Evolutionary conservation across 92 coral and sea anemone species (phyloP), one percentile per base, ranked within the genome.

Genomic region (Pocillopora grandis): DNA sequence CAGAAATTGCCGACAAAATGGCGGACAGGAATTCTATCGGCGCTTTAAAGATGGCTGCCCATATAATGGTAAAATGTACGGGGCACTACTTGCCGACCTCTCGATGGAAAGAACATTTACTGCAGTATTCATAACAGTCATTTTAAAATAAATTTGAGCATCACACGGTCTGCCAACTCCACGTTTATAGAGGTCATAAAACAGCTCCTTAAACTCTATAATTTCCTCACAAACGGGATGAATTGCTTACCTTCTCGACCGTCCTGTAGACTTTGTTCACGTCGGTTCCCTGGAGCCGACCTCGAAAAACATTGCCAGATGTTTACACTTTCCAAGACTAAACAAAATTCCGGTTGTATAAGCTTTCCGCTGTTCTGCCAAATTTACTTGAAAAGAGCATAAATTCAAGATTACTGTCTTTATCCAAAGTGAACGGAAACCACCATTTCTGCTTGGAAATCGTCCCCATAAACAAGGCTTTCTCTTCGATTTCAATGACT

Each of bases 1-100:
- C 77, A 72, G 77, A 72, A 72, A 72, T 72, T 72, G 58, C 33
- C 56, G 77, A 72, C 77, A 72, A 72, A 72, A 72, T 72, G 77
- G 58, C 77, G 59, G 77, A 72, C 77, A 36, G 12, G 13, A 14
- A 13, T 35, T 72, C 77, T 5, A 6, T 10, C 56, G 56, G 58
- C 55, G 11, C 17, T 72, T 72, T 72, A 72, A 72, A 72, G 37
- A 72, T 72, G 59, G 61, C 77, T 42, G 36, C 77, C 21, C 58
- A 33, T 20, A 33, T 72, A 20, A 42, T 49, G 33, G 58, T 36
- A 33, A 72, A 33, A 33, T 72, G 59, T 72, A 42, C 42, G 77
- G 77, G 6, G 74, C 13, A 69, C 74, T 17, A 69, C 74, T 69
- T 69, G 74, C 74, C 74, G 74, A 69, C 74, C 74, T 69, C 74